Conservation (phyloP, 1,140 invertebrate genomes). For the Delia radicum region DNA sequence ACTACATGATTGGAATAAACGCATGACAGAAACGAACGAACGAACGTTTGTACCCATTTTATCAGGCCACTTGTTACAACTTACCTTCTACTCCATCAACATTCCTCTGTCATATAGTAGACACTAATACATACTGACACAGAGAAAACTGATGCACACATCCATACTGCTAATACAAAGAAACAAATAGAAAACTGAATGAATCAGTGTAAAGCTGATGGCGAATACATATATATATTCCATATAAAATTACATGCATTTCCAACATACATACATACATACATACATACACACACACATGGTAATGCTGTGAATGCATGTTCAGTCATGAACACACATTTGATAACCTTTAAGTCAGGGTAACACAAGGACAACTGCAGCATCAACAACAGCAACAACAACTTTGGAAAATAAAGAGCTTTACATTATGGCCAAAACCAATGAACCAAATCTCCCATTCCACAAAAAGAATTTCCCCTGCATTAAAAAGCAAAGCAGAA, state of each 20-base stretch:
- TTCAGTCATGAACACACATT: background rate
- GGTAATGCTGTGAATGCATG: background rate
- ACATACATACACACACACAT: background rate
- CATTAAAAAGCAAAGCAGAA: background rate
- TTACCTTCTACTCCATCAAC: background rate
- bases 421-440: slow-evolving; percentile 10
- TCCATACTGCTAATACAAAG: background rate
- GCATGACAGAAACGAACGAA: background rate
- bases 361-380: background rate
- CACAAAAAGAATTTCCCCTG: background rate
- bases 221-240: background rate
- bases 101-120: background rate
- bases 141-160: background rate
- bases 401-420: background rate
- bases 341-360: slow-evolving; percentile 7
- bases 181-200: background rate
- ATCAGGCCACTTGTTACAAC: slow-evolving; percentile 7
- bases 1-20: background rate
- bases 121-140: background rate
- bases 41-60: background rate
- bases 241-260: background rate
- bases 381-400: background rate
- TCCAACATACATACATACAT: background rate
- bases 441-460: slow-evolving; percentile 5
- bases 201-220: background rate